These are phyloP conservation scores for Drosophila elegans DNA, from an alignment of 1,140 invertebrate genomes.

Conservation along the genomic window DNA sequence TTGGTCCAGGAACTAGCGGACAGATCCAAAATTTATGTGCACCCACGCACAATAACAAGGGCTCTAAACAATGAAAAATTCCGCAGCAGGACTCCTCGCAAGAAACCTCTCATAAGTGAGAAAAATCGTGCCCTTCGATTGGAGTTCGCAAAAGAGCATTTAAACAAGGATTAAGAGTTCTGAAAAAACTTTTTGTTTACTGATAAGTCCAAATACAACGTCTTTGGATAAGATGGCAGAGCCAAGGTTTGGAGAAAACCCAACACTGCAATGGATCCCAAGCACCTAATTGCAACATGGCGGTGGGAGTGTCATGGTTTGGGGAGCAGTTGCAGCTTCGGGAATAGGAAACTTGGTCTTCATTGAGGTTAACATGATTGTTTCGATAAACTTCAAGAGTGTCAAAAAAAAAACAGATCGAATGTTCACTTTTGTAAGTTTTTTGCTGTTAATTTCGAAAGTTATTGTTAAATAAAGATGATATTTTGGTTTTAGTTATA, in stretches of 20 bases:
- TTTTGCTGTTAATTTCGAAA: too few relatives aligned
- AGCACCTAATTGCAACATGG: conserved; percentile 5
- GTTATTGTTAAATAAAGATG: too few relatives aligned
- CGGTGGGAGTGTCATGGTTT: conserved; percentile 5
- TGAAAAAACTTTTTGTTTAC: conserved; percentile 85
- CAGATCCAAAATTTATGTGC: conserved; percentile 16
- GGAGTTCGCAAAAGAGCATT: conserved; percentile 13
- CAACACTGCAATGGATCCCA: conserved; percentile 1
- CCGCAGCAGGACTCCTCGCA: conserved; percentile 1
- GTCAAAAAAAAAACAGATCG: too few relatives aligned
- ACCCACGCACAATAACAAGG: conserved; percentile 10
- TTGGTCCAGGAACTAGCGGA: conserved; percentile 16
- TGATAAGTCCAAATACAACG: conserved; percentile 25
- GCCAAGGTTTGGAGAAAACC: conserved; percentile 2
- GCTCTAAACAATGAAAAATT: conserved; percentile 13
- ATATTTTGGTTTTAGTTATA: too few relatives aligned
- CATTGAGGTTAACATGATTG: not conserved
- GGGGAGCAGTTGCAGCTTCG: not conserved
- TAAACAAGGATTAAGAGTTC: conserved; percentile 15
- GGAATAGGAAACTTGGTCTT: conserved; percentile 1
- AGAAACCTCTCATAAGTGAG: conserved; percentile 12
- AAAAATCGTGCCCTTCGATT: conserved; percentile 11
- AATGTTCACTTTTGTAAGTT: too few relatives aligned
- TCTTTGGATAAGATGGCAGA: conserved; percentile 10
- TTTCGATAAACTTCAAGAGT: too few relatives aligned